phyloP scores from a whole-genome alignment of 2,888 invertebrate species.

The Hydroisotoma schaefferi region DNA sequence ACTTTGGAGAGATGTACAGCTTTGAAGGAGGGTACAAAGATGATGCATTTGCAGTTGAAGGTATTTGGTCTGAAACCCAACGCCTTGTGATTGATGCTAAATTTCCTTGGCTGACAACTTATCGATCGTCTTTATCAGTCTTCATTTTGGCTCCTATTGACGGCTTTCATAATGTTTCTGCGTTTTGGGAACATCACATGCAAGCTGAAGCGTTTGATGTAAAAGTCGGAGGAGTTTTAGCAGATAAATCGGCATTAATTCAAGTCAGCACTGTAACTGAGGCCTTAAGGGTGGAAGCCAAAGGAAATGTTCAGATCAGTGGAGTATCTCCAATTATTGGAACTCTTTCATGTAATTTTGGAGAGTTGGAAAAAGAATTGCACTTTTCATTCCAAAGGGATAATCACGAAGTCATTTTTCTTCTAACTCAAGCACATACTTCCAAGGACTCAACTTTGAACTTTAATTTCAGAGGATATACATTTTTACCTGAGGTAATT shows the following conservation, averaged over 20 bases:
- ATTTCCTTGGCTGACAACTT: slow-evolving; percentile 16
- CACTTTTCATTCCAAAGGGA: neutral
- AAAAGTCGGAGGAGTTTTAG: neutral
- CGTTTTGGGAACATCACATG: slow-evolving; percentile 4
- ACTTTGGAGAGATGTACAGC: slow-evolving; percentile 37
- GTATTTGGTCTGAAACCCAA: slow-evolving; percentile 25
- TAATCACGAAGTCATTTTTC: neutral
- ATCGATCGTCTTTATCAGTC: slow-evolving; percentile 14
- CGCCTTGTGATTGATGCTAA: slow-evolving; percentile 21
- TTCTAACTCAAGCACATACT: neutral
- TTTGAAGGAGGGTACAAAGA: slow-evolving; percentile 33
- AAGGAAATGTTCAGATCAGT: neutral
- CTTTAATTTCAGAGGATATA: neutral
- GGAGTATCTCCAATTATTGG: neutral
- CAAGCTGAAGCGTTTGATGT: neutral
- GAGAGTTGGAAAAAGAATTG: neutral
- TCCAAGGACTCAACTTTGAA: neutral
- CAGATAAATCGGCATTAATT: neutral
- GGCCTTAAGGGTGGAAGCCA: neutral
- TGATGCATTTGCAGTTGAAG: slow-evolving; percentile 20
- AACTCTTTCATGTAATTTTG: neutral
- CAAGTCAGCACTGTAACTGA: neutral
- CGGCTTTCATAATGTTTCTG: slow-evolving; percentile 21
- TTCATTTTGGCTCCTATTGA: slow-evolving; percentile 38
- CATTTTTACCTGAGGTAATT: neutral